These are phyloP conservation scores for Peromyscus californicus DNA, from an alignment of 2,113 vertebrate genomes.

Conservation along the genomic window DNA sequence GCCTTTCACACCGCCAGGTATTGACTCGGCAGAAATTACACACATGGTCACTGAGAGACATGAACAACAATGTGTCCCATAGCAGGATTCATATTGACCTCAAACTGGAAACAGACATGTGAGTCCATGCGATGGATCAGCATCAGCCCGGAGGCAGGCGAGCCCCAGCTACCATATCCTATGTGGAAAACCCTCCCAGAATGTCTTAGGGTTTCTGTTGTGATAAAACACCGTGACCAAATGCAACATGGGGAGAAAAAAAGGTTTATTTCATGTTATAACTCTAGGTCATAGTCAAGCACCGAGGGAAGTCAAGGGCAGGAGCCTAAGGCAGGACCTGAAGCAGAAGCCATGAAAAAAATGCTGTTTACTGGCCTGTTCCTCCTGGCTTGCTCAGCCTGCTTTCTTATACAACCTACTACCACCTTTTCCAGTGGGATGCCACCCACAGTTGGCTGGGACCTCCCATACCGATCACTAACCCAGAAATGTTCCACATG, in stretches of 20 bases:
- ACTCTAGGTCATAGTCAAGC: neutral
- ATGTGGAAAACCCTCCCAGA: neutral
- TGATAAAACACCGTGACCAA: neutral
- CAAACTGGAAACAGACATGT: neutral
- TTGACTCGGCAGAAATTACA: neutral
- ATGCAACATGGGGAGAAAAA: neutral
- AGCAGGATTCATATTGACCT: neutral
- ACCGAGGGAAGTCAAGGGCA: neutral
- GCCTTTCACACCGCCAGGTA: neutral
- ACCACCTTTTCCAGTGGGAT: neutral
- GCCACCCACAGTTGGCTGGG: neutral
- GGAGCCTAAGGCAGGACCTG: neutral
- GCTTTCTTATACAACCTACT: neutral
- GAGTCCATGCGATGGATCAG: neutral
- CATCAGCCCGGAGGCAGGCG: neutral
- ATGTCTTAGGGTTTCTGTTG: neutral
- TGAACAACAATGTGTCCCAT: neutral
- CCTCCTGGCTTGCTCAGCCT: neutral
- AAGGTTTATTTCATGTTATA: neutral
- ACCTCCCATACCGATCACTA: neutral
- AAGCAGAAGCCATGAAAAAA: neutral
- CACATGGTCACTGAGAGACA: neutral
- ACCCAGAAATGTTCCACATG: neutral
- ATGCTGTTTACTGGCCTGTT: neutral
- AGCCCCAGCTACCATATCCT: neutral